Base-by-base conservation (phyloP, 2,888 invertebrate genomes). In the Drosophila recens region DNA sequence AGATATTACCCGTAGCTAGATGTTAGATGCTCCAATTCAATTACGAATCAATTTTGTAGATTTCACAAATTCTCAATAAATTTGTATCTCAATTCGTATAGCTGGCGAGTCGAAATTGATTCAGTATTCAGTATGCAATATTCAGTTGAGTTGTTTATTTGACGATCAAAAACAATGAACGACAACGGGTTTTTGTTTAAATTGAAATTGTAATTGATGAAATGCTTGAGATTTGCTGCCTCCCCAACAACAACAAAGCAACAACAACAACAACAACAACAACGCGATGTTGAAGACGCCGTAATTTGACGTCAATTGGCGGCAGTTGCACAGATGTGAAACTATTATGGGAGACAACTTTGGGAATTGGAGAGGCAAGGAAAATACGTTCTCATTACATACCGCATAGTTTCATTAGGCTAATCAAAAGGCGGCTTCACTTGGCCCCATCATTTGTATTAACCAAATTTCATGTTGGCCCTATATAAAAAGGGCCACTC, bases 141-240 rank as follows among this genome's bases (percentile, higher is more conserved):
- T 77, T 64, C 75, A 63, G 65, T 70, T 69, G 77, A 66, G 77
- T 80, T 80, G 77, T 79, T 79, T 72, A 67, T 77, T 77, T 70
- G 74, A 57, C 61, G 77, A 83, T 79, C 79, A 64, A 66, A 76
- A 65, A 71, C 73, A 83, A 69, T 62, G 75, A 72, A 70, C 63
- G 62, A 68, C 63, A 59, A 68, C 53, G 45, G 63, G 71, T 69
- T 57, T 62, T 72, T 67, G 79, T 82, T 90, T 90, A 82, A 90
- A 90, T 90, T 90, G 90, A 90, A 89, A 88, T 91, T 90, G 86
- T 90, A 85, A 90, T 90, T 90, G 86, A 87, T 83, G 77, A 90
- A 89, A 90, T 90, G 87, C 87, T 91, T 85, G 86, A 90, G 63
- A 63, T 63, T 63, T 59, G 65, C 59, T 59, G 58, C 49, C 36